Percentiles rank a stretch among this genome's conserved stretches.
phyloP scores from a whole-genome alignment of 2,797 vertebrate species.

The Steatocranus sp. region DNA sequence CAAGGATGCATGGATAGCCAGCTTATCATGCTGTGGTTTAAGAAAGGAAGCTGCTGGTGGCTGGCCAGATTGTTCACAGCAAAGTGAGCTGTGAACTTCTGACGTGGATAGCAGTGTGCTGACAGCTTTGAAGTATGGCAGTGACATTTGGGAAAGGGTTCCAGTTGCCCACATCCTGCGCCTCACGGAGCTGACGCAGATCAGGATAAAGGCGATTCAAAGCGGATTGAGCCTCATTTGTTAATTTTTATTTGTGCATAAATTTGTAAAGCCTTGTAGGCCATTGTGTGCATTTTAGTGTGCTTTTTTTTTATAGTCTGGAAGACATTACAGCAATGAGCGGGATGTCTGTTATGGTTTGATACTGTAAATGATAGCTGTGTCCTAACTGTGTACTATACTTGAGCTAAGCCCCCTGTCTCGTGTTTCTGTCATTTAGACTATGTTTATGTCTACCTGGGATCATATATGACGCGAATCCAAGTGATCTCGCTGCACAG shows the following conservation, averaged over 20 bases:
- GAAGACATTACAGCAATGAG: background rate
- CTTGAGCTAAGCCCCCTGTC: background rate
- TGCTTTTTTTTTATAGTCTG: background rate
- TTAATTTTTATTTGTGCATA: background rate
- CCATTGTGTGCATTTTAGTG: background rate
- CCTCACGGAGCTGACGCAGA: conserved; percentile 38
- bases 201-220: conserved; percentile 20
- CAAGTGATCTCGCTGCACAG: background rate
- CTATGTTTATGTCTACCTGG: conserved; percentile 30
- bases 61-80: conserved; percentile 22
- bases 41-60: conserved; percentile 16
- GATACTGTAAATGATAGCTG: background rate
- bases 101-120: conserved; percentile 49
- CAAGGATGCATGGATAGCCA: background rate
- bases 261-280: background rate
- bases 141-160: conserved; percentile 70
- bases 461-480: background rate
- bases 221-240: background rate
- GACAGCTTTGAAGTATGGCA: conserved; percentile 68
- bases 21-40: conserved; percentile 43
- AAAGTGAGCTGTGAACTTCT: conserved; percentile 26
- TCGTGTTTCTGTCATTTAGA: background rate
- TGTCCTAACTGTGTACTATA: background rate
- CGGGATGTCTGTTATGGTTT: background rate
- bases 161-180: conserved; percentile 63